Base-by-base conservation (phyloP, 2,113 vertebrate species). In the Pyxicephalus adspersus region DNA sequence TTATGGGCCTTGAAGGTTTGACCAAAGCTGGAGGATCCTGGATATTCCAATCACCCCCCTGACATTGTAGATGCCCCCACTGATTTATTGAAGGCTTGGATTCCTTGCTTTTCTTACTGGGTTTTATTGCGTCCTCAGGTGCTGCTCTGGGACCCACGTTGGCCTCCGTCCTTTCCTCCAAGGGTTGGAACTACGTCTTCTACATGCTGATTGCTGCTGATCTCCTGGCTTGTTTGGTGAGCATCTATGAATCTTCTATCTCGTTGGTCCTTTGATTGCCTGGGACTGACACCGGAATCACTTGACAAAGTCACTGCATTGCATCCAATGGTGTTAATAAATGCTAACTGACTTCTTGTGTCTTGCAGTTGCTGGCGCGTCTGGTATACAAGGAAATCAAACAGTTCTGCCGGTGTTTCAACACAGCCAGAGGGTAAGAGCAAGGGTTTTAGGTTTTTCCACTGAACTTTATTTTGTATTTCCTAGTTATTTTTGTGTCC, bases 161-260 rank as follows among this genome's bases (percentile, higher is more conserved):
- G 0, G 98, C 98, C 0, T 97, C 97, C 0, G 38, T 99, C 57
- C 98, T 99, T 64, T 97, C 97, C 5, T 94, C 95, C 51, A 94
- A 89, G 0, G 94, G 97, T 73, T 99, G 98, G 98, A 97, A 96
- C 83, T 97, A 98, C 0, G 98, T 99, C 60, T 99, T 99, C 89
- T 99, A 98, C 89, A 98, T 99, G 98, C 84, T 99, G 73, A 98
- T 99, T 76, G 85, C 91, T 0, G 93, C 98, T 0, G 97, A 99
- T 0, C 0, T 96, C 72, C 83, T 96, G 45, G 98, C 98, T 70
- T 99, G 96, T 84, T 86, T 99, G 94, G 98, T 99, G 84, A 86
- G 94, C n/a, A n/a, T n/a, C n/a, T n/a, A n/a, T n/a, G 87, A 34
- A 6, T 58, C 13, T 18, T 25, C 54, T 57, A 57, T 57, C 54